Base-by-base conservation (phyloP, 1,140 invertebrate species). In the Trialeurodes vaporariorum region DNA sequence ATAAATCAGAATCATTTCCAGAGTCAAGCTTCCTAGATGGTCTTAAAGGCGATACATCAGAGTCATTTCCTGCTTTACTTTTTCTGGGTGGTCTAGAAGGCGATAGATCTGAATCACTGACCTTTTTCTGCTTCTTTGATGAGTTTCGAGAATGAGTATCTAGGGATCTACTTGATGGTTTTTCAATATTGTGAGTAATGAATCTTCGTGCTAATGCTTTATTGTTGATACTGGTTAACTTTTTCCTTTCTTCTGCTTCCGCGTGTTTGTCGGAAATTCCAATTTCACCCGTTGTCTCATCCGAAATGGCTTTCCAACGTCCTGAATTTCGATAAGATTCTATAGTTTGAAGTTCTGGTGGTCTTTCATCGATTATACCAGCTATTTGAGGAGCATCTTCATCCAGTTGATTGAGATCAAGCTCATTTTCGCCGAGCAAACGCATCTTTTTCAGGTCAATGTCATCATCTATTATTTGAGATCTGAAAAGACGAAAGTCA, bases 391-490 rank as follows among this genome's bases (percentile, higher is more conserved):
- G 94, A 0, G 88, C 91, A 80, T 95, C 91, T 75, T 96, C 93
- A 25, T 85, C 86, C 24, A 84, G 77, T 34, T 84, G 82, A 27
- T 85, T 76, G 9, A 91, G 81, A 67, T 91, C 87, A 61, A 88
- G 79, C 71, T 90, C 86, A 68, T 87, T 84, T 69, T 86, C 84
- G 67, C 86, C 82, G 0, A 85, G 74, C 17, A 82, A 76, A 25
- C 81, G 75, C n/a, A 89, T 78, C 62, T 84, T 84, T 11, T 81
- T 81, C 9, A 89, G 70, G 74, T 90, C 87, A 27, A 91, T 76
- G 74, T 95, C 91, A 79, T 96, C 92, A 78, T 96, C 94, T 69
- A 96, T 90, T 70, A 98, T 92, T 79, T 86, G 87, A 1, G 94
- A 83, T 71, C 91, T 94, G 73, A 61, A 85, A 86, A 59, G 66